These are phyloP conservation scores for Sclerurus mexicanus DNA, from an alignment of 2,113 vertebrate genomes.

Conservation along the genomic window DNA sequence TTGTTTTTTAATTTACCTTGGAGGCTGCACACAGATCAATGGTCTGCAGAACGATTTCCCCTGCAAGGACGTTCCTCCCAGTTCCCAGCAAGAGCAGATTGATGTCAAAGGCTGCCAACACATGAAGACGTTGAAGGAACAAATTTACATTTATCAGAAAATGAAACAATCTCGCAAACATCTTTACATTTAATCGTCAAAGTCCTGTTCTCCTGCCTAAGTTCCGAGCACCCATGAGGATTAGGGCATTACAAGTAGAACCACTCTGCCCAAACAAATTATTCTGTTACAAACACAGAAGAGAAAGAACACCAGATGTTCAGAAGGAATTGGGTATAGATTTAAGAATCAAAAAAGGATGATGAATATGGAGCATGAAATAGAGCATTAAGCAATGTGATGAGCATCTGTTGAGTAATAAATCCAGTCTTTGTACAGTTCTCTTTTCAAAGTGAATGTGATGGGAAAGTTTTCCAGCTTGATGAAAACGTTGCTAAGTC, in stretches of 20 bases:
- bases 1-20: neutral
- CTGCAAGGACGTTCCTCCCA: neutral
- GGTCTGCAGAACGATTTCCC: neutral
- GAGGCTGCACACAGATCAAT: neutral
- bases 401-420: conserved; percentile 63
- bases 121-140: neutral
- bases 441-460: conserved; percentile 20
- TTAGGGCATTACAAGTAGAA: conserved; percentile 53
- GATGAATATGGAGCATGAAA: conserved; percentile 54
- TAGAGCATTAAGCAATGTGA: conserved; percentile 54
- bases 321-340: conserved; percentile 41
- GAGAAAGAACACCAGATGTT: conserved; percentile 65
- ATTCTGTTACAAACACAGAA: conserved; percentile 34
- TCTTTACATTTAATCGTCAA: neutral
- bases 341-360: conserved; percentile 47
- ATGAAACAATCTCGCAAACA: conserved; percentile 9
- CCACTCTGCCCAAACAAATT: conserved; percentile 26
- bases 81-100: neutral
- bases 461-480: neutral
- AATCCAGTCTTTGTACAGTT: neutral
- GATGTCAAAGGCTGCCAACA: neutral
- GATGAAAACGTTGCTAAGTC: neutral
- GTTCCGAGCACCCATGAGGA: conserved; percentile 22
- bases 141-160: neutral
- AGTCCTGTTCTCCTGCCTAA: neutral